Percentiles rank a stretch among this genome's conserved stretches.
Evolutionary conservation across 2,888 invertebrate species (phyloP).

Genomic region (Trichopria drosophilae): DNA sequence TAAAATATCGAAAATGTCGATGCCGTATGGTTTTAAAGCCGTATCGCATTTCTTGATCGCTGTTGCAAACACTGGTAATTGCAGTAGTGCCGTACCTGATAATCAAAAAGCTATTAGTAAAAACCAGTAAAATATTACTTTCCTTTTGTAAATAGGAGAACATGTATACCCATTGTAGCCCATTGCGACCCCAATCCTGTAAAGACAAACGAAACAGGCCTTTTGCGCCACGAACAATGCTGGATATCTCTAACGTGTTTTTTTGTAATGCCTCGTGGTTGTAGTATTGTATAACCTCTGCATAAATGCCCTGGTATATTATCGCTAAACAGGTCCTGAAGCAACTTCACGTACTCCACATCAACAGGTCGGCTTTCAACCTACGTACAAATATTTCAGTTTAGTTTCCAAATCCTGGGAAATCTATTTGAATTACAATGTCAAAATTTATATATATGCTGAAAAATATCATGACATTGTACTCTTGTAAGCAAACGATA

Average conservation of each 20-base stretch:
- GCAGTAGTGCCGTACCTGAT: conserved; percentile 70
- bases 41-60: conserved; percentile 66
- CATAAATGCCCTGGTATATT: conserved; percentile 68
- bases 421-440: neutral
- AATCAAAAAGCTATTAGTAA: conserved; percentile 64
- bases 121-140: neutral
- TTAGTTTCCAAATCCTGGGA: neutral
- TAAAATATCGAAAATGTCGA: conserved; percentile 68
- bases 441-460: no score
- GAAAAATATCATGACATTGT: no score
- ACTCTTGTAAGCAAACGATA: neutral
- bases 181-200: conserved; percentile 92
- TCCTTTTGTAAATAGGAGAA: no score
- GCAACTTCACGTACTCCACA: conserved; percentile 64
- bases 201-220: conserved; percentile 86
- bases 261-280: conserved; percentile 46
- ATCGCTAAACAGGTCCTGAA: conserved; percentile 65
- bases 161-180: conserved; percentile 81
- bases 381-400: conserved; percentile 34
- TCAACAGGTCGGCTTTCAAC: conserved; percentile 65
- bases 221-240: conserved; percentile 65
- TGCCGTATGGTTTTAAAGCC: conserved; percentile 63
- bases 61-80: conserved; percentile 68
- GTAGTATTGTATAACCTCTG: conserved; percentile 72
- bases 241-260: no score